phyloP scores from a whole-genome alignment of 1,140 invertebrate genomes.

The Nasonia longicornis region DNA sequence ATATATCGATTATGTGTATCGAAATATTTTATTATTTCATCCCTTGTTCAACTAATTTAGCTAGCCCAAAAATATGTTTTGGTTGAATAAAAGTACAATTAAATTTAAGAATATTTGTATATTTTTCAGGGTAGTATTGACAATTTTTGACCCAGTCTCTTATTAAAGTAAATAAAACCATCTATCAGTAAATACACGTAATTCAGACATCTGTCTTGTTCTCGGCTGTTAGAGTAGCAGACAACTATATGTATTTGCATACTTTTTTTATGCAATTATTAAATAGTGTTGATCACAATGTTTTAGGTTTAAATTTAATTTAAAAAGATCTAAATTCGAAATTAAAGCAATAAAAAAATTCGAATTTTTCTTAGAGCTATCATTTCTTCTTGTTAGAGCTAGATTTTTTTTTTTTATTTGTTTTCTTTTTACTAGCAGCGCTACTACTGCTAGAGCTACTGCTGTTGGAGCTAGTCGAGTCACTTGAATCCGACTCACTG shows the following conservation, averaged over 20 bases:
- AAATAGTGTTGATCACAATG: not conserved
- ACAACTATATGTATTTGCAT: not conserved
- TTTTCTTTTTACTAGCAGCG: not conserved
- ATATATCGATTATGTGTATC: constrained; percentile 9
- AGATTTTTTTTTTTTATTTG: constrained; percentile 15
- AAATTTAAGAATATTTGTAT: no score
- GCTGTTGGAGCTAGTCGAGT: constrained; percentile 40
- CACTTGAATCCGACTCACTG: constrained; percentile 44
- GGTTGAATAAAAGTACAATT: no score
- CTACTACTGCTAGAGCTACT: constrained; percentile 33
- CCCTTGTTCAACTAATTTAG: not conserved
- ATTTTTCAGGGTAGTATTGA: not conserved
- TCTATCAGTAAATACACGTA: not conserved
- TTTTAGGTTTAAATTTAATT: not conserved
- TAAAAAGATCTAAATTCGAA: not conserved
- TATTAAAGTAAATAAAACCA: not conserved
- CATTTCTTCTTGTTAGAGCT: constrained; percentile 28
- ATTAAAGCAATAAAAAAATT: not conserved
- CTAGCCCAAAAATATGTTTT: not conserved
- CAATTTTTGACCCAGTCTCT: not conserved
- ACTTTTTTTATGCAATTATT: not conserved
- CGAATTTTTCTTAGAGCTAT: not conserved
- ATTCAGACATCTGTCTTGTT: not conserved
- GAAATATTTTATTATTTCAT: not conserved
- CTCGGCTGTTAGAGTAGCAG: not conserved